phyloP scores from a whole-genome alignment of 2,797 vertebrate species.

The Pangasius djambal region DNA sequence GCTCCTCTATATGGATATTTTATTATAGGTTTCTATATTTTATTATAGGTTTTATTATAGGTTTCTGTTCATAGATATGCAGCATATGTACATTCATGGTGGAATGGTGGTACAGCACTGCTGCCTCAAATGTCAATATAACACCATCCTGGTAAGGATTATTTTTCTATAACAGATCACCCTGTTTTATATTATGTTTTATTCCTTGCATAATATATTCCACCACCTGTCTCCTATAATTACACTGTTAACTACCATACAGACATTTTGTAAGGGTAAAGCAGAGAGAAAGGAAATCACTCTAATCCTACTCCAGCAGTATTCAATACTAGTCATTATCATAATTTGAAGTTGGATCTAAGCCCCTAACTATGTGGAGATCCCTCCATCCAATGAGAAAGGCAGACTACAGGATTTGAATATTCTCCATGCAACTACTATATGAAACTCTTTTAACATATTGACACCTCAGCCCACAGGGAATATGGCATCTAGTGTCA shows the following conservation, averaged over 20 bases:
- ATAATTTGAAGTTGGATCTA: slow-evolving; percentile 22
- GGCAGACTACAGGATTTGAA: not conserved
- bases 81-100: no score
- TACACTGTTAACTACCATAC: slow-evolving; percentile 13
- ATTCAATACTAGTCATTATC: not conserved
- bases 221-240: not conserved
- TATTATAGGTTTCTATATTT: no score
- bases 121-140: no score
- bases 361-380: not conserved
- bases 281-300: slow-evolving; percentile 1
- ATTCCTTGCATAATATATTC: not conserved
- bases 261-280: slow-evolving; percentile 5
- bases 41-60: no score
- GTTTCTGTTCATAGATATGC: no score
- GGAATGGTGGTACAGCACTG: no score
- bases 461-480: slow-evolving; percentile 15
- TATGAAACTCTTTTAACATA: not conserved
- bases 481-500: not conserved
- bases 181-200: not conserved
- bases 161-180: not conserved
- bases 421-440: slow-evolving; percentile 1
- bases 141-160: not conserved
- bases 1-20: no score
- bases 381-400: not conserved
- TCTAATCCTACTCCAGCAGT: slow-evolving; percentile 6